Conservation (phyloP, 37 sponge, comb jelly and placozoan genomes). For the Bolinopsis microptera region DNA sequence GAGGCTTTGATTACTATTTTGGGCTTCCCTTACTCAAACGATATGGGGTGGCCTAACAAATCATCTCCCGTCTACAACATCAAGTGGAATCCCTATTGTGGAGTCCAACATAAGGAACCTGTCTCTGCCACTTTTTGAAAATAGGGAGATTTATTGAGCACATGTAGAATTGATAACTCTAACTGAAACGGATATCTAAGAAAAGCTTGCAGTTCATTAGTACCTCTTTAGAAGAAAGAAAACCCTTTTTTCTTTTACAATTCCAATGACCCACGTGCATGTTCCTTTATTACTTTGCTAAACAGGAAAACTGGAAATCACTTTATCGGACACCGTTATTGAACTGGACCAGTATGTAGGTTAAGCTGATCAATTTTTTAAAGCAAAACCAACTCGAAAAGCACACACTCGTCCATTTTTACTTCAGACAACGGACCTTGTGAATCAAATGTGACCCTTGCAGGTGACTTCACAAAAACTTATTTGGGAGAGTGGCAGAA, state of each 20-base stretch:
- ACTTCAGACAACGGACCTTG: slow-evolving; percentile 68
- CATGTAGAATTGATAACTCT: slow-evolving; percentile 70
- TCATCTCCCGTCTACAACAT: slow-evolving; percentile 34
- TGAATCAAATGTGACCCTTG: slow-evolving; percentile 50
- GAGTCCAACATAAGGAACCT: neutral
- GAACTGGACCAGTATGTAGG: slow-evolving; percentile 63
- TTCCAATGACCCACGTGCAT: slow-evolving; percentile 38
- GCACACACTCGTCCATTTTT: slow-evolving; percentile 58
- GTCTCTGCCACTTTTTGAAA: slow-evolving; percentile 70
- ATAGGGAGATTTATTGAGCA: slow-evolving; percentile 66
- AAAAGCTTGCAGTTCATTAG: neutral
- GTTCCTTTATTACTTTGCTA: neutral
- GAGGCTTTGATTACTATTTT: slow-evolving; percentile 73
- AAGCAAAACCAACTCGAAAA: neutral
- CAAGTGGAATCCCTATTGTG: slow-evolving; percentile 2
- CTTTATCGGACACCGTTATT: slow-evolving; percentile 3
- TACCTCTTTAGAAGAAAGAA: neutral
- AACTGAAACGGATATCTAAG: neutral
- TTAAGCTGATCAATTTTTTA: neutral
- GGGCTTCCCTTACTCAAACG: slow-evolving; percentile 74
- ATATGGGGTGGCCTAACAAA: slow-evolving; percentile 69
- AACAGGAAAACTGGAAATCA: neutral
- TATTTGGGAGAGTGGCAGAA: slow-evolving; percentile 61
- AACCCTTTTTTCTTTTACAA: slow-evolving; percentile 46
- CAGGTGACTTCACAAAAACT: neutral